Evolutionary conservation across 23 tunicate species (phyloP), one percentile per base, ranked within the genome.

Genomic region (Ciona savignyi): DNA sequence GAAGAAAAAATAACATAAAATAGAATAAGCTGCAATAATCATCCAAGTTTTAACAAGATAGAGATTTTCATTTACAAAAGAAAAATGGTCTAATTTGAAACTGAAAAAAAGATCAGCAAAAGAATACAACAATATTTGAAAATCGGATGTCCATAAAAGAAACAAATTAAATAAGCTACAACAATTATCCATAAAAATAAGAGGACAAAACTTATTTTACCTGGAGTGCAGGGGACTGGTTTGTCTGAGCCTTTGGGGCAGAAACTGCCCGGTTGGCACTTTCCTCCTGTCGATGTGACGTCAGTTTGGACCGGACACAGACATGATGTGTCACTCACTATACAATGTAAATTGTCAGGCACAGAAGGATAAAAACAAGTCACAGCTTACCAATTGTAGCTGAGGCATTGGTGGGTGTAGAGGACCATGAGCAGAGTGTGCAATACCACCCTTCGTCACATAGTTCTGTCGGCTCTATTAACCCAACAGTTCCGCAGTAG

Each of bases 401-500:
- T 6, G 80, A 25, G 27, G 73, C 62, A 23, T 81, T 77, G 11
- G 72, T 34, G 25, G 86, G 86, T 2, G 63, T 84, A 4, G 78
- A 21, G 0, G 97, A 72, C 49, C 66, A 79, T 19, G 94, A 66
- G 66, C 94, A 87, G 1, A 81, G 30, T 3, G 87, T 73, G 70
- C 99, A 95, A 72, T 88, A 95, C 86, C 86, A 88, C 30, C 99
- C 99, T 49, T 72, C 92, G 4, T 71, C 29, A 63, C 99, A 95
- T 34, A 30, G 27, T 1, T 67, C 96, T 2, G 70, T 51, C 1
- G 87, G 85, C 32, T 63, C 77, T 0, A 62, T 21, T 2, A 33
- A 3, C 0, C 88, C 99, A 0, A 75, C 25, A n/a, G 68, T 51
- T 32, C 80, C 65, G 62, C 97, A 91, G 63, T 23, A n/a, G 25